These are phyloP conservation scores for Lophochroa leadbeateri DNA, from an alignment of 2,113 vertebrate genomes.

Conservation along the genomic window DNA sequence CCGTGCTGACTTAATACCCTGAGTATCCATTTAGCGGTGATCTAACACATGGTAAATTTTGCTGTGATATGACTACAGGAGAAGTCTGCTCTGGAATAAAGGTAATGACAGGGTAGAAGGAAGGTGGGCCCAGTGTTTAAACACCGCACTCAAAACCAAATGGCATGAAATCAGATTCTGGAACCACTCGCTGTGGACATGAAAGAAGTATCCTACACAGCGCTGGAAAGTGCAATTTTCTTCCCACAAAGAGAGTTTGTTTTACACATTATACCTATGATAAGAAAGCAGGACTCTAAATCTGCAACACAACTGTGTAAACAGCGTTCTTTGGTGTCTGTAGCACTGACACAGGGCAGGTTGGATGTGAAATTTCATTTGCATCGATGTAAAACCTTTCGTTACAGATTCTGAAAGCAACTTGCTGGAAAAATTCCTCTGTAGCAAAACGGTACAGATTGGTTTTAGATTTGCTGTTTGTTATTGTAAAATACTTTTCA, in stretches of 20 bases:
- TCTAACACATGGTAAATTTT: background rate
- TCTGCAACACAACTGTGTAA: constrained; percentile 7
- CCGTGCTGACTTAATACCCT: background rate
- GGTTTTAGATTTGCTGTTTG: background rate
- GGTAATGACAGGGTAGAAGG: background rate
- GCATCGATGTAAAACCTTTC: background rate
- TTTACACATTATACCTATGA: background rate
- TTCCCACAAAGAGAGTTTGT: background rate
- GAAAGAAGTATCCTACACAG: background rate
- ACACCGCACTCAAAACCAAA: background rate
- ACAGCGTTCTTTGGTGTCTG: background rate
- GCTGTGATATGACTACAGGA: background rate
- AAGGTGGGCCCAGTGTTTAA: background rate
- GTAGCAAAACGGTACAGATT: background rate
- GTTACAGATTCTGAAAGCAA: background rate
- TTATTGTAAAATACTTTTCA: background rate
- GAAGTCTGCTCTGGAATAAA: background rate
- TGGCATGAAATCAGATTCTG: background rate
- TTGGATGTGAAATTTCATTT: background rate
- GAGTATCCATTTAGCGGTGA: background rate
- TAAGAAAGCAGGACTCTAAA: background rate
- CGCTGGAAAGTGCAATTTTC: background rate
- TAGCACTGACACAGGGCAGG: background rate
- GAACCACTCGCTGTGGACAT: background rate
- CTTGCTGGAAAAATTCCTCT: background rate